Conservation (phyloP, 2,888 invertebrate species). For the Euzetes globulus region DNA sequence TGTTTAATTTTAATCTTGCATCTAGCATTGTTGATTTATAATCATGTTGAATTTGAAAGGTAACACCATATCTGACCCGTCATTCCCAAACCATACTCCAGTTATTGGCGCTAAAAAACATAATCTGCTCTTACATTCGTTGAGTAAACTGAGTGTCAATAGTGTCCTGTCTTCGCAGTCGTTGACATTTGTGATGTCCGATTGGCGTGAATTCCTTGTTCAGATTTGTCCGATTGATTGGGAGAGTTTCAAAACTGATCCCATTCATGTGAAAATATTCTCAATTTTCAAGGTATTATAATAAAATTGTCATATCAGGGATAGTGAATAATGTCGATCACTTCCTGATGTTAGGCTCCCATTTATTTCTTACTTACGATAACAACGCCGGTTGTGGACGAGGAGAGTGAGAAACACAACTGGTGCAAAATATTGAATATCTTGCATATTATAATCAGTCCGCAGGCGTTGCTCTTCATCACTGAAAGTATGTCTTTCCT, state of each 20-base stretch:
- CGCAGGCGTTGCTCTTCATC: slow-evolving; percentile 46
- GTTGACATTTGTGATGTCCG: neutral
- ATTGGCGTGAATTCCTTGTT: slow-evolving; percentile 32
- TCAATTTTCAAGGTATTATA: slow-evolving; percentile 49
- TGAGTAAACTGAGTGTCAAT: slow-evolving; percentile 14
- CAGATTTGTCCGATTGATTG: slow-evolving; percentile 35
- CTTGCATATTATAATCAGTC: slow-evolving; percentile 53
- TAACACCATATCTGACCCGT: slow-evolving; percentile 17
- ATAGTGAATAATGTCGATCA: no score
- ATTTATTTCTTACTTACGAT: slow-evolving; percentile 52
- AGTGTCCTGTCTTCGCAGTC: neutral
- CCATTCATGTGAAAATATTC: slow-evolving; percentile 45
- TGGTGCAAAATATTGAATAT: slow-evolving; percentile 57
- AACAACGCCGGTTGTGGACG: slow-evolving; percentile 56
- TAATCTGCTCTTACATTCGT: neutral
- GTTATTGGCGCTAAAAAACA: neutral
- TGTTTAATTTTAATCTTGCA: neutral
- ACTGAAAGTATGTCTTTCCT: slow-evolving; percentile 42
- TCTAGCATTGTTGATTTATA: no score
- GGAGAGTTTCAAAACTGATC: neutral
- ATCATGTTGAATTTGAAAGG: neutral
- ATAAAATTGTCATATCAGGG: no score
- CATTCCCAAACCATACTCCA: slow-evolving; percentile 3
- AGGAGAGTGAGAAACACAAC: slow-evolving; percentile 49
- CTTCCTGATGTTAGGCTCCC: no score